phyloP scores from a whole-genome alignment of 2,888 invertebrate species.

The Notodonta dromedarius region DNA sequence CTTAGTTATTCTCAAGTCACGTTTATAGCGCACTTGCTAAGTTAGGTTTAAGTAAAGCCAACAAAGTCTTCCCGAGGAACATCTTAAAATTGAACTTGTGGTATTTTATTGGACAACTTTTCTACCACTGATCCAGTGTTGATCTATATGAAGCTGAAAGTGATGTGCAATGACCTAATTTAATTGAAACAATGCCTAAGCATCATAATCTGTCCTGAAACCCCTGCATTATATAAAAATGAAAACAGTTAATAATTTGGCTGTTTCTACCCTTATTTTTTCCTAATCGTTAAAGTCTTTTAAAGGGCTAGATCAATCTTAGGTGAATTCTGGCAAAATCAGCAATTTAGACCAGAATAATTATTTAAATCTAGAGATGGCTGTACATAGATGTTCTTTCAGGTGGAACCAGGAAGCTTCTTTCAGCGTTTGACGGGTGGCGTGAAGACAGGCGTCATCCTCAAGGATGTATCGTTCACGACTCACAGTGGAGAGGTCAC shows the following conservation, averaged over 20 bases:
- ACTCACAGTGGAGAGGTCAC: constrained; percentile 97
- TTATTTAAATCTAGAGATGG: background rate
- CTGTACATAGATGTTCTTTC: constrained; percentile 8
- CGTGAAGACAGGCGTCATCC: constrained; percentile 92
- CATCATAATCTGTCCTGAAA: too few species aligned
- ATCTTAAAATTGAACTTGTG: background rate
- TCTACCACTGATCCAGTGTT: too few species aligned
- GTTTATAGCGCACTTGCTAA: background rate
- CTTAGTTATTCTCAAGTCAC: background rate
- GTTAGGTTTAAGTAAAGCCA: background rate
- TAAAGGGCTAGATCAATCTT: constrained; percentile 16
- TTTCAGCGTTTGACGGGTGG: constrained; percentile 90
- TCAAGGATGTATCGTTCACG: constrained; percentile 96
- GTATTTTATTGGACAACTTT: background rate
- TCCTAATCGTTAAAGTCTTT: constrained; percentile 65
- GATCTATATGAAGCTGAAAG: too few species aligned
- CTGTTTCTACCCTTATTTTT: too few species aligned
- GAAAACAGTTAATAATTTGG: too few species aligned
- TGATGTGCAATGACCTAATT: background rate
- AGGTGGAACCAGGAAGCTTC: constrained; percentile 93
- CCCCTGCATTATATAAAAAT: too few species aligned
- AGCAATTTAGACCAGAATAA: too few species aligned
- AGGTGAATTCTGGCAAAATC: background rate
- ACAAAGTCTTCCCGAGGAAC: background rate
- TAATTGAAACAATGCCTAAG: background rate